Evolutionary conservation across 2,113 vertebrate species (phyloP), one percentile per base, ranked within the genome.

Genomic region (Microcebus lehilahytsara): DNA sequence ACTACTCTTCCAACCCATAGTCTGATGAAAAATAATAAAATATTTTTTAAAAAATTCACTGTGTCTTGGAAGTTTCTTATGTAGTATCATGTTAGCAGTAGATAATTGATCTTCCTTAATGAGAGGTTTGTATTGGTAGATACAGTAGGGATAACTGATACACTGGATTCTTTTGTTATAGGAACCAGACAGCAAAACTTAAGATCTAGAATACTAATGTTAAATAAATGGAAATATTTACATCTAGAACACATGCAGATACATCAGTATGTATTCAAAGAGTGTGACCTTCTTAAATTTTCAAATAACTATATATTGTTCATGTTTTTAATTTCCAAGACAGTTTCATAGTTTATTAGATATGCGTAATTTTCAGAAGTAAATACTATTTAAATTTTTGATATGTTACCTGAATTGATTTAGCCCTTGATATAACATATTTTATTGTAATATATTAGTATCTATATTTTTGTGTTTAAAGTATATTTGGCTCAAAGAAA

Each of bases 311-410:
- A 32, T 7, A 40, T 17, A 58, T 12, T 40, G 32, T 49, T 17
- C 49, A 60, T 75, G 27, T 58, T 88, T 96, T 85, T 49, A 66
- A 84, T 96, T 96, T 89, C 42, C 7, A 92, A 62, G 10, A 42
- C 9, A 42, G 2, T 42, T 78, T 96, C 46, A 34, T 71, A 85
- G 16, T 1, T 89, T 89, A 81, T 77, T 87, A 51, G 11, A 34
- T 37, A 74, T 85, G 17, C 20, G 11, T 86, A 85, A 64, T 71
- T 9, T 23, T 32, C 11, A 56, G 11, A 80, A 85, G 32, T 62
- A 89, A 64, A 85, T 69, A 75, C 0, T 56, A 81, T 67, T 74
- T 81, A 12, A 72, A 60, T 40, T 56, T 85, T 89, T 32, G 34
- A 40, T 10, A 40, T 53, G 9, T 46, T 53, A 12, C 1, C 85